phyloP scores from a whole-genome alignment of 2,113 vertebrate species.

The Mormoops blainvillei region DNA sequence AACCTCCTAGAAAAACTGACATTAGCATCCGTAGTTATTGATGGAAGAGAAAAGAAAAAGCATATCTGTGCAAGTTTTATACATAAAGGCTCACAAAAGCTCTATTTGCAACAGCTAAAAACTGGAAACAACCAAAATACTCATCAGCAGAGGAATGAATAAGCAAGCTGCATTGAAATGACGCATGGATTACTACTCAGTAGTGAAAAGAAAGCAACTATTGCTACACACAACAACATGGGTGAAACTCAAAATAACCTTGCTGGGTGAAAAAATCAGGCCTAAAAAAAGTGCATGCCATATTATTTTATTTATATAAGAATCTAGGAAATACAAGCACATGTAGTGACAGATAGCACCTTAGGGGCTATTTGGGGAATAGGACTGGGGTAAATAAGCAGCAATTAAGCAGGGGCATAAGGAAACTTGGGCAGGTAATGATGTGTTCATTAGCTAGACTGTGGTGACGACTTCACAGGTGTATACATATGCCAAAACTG shows the following conservation, averaged over 20 bases:
- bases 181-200: neutral
- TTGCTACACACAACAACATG: neutral
- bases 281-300: neutral
- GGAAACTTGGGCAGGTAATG: neutral
- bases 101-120: neutral
- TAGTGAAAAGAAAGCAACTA: neutral
- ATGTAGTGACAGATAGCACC: neutral
- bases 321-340: neutral
- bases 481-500: neutral
- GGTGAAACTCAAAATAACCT: neutral
- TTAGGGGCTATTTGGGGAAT: no score
- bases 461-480: neutral
- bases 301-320: neutral
- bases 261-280: neutral
- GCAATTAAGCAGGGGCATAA: rapidly evolving
- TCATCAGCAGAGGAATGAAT: neutral
- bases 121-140: neutral
- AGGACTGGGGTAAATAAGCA: neutral
- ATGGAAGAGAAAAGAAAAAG: neutral
- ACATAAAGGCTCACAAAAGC: neutral
- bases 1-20: neutral
- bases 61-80: neutral
- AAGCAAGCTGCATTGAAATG: neutral
- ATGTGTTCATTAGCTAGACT: neutral
- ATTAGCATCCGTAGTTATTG: neutral